Conservation (phyloP, 2,888 invertebrate genomes). For the Helleia helle region DNA sequence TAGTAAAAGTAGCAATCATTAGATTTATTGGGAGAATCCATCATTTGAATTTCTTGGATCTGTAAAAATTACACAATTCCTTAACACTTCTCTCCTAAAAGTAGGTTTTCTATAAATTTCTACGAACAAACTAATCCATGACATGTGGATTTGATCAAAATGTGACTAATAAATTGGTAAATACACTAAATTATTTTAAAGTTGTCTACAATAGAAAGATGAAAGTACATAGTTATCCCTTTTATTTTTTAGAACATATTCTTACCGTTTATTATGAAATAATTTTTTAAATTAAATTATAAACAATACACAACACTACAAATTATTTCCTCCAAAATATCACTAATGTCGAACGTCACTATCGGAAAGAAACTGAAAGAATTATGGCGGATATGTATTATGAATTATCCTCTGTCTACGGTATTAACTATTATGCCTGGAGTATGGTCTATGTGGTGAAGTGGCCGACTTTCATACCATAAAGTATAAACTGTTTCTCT, state of each 20-base stretch:
- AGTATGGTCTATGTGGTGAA: not conserved
- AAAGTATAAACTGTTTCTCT: not conserved
- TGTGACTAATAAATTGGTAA: not conserved
- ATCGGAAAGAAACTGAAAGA: slow-evolving; percentile 59
- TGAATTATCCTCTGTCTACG: too few species aligned
- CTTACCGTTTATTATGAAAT: slow-evolving; percentile 6
- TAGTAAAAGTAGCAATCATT: slow-evolving; percentile 93
- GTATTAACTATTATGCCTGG: too few species aligned
- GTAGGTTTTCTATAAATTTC: not conserved
- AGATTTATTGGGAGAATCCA: slow-evolving; percentile 83
- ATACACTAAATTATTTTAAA: slow-evolving; percentile 1
- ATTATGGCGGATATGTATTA: slow-evolving; percentile 64
- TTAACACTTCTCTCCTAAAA: slow-evolving; percentile 24
- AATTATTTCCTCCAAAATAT: slow-evolving; percentile 36
- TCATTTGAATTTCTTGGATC: slow-evolving; percentile 37
- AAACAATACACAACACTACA: slow-evolving; percentile 56
- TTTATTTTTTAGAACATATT: not conserved
- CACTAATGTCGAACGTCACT: slow-evolving; percentile 67
- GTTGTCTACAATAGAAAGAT: not conserved
- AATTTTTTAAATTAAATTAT: slow-evolving; percentile 44
- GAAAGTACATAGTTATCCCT: not conserved
- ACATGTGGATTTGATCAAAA: slow-evolving; percentile 15
- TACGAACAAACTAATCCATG: not conserved
- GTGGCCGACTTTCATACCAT: not conserved
- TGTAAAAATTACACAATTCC: slow-evolving; percentile 16